Percentiles rank a stretch among this genome's conserved stretches.
Evolutionary conservation across 1,140 invertebrate species (phyloP).

Genomic region (Glomeris maerens): DNA sequence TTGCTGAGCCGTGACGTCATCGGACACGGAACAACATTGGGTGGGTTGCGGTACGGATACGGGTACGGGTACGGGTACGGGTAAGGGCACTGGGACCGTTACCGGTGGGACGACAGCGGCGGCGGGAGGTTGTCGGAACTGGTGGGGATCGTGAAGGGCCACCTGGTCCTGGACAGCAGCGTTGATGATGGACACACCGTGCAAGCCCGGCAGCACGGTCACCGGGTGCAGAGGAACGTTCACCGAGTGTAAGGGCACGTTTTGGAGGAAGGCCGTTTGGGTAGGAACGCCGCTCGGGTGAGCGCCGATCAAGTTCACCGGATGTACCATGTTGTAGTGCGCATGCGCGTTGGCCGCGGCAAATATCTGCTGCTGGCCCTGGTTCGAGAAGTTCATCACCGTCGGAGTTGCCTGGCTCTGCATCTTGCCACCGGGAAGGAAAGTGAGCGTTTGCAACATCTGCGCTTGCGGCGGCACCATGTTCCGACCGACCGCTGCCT

Average conservation of each 20-base stretch:
- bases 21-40: too few species aligned
- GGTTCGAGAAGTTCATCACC: slow-evolving; percentile 33
- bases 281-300: slow-evolving; percentile 27
- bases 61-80: too few species aligned
- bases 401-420: slow-evolving; percentile 53
- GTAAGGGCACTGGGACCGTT: too few species aligned
- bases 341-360: neutral
- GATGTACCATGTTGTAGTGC: slow-evolving; percentile 37
- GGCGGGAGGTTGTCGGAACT: too few species aligned
- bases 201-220: slow-evolving; percentile 58
- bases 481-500: neutral
- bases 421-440: slow-evolving; percentile 26
- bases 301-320: slow-evolving; percentile 60
- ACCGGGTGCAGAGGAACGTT: slow-evolving; percentile 27
- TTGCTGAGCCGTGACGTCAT: too few species aligned
- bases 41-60: too few species aligned
- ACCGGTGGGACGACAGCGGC: too few species aligned
- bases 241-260: slow-evolving; percentile 64
- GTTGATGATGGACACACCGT: neutral
- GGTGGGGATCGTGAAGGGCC: too few species aligned
- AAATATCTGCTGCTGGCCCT: slow-evolving; percentile 48
- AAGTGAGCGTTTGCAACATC: slow-evolving; percentile 34
- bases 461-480: slow-evolving; percentile 3
- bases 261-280: slow-evolving; percentile 55
- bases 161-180: too few species aligned